Evolutionary conservation across 2,797 vertebrate species (phyloP).

Genomic region (Clamator glandarius): DNA sequence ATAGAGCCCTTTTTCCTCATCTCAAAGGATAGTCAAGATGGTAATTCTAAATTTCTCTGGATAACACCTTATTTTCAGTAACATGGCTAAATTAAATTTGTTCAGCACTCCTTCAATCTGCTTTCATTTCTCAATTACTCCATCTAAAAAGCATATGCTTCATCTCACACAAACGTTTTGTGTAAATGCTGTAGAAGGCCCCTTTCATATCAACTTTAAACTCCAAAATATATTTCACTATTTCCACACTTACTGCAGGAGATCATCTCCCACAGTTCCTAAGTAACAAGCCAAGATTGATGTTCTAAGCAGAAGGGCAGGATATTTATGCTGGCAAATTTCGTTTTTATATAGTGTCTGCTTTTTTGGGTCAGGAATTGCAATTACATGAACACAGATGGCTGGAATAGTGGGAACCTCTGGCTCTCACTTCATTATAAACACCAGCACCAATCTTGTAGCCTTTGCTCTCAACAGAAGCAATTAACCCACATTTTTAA

Average conservation of each 20-base stretch:
- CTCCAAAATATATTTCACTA: not conserved
- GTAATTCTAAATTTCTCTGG: not conserved
- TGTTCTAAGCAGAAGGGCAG: not conserved
- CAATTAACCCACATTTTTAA: not conserved
- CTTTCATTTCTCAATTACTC: not conserved
- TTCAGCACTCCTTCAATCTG: not conserved
- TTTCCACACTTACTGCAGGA: not conserved
- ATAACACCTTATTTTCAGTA: not conserved
- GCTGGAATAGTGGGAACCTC: not conserved
- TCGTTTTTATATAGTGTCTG: not conserved
- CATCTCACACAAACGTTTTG: not conserved
- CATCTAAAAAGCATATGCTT: not conserved
- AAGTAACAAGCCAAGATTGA: not conserved
- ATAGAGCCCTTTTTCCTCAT: fast-evolving
- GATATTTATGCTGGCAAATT: not conserved
- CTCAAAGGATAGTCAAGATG: not conserved
- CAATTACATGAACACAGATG: not conserved
- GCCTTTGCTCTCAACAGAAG: not conserved
- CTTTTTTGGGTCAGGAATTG: not conserved
- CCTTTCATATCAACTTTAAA: not conserved
- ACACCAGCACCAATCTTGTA: not conserved
- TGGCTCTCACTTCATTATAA: not conserved
- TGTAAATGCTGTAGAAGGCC: not conserved
- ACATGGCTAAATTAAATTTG: not conserved
- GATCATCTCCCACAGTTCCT: not conserved